A percentile compares a stretch with the other conserved stretches of the same genome.
Evolutionary conservation across 2,797 vertebrate genomes (phyloP).

Genomic region (Microctenopoma steveboyesi): DNA sequence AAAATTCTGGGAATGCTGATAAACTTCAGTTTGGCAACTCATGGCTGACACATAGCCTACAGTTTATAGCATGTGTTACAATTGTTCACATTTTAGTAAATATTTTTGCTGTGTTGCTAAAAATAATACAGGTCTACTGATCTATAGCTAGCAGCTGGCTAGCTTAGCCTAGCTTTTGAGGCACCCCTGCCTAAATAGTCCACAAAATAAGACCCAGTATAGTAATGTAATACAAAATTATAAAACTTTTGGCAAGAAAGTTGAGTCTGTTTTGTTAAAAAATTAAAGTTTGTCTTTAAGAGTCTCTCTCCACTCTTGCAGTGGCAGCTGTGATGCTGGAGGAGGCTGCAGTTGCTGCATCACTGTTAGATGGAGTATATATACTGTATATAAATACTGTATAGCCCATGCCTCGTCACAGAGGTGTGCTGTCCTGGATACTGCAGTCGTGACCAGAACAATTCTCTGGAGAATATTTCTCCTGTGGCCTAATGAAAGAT

Average conservation of each 20-base stretch:
- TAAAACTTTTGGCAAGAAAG: neutral
- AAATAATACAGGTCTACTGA: neutral
- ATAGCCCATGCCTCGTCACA: slow-evolving; percentile 46
- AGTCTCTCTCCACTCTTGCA: slow-evolving; percentile 33
- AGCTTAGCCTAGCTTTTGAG: neutral
- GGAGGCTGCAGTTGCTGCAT: slow-evolving; percentile 47
- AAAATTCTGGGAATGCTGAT: slow-evolving; percentile 17
- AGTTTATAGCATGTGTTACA: too few species aligned
- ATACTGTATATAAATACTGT: slow-evolving; percentile 48
- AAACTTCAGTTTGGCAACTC: too few species aligned
- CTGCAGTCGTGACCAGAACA: slow-evolving; percentile 66
- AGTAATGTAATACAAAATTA: neutral
- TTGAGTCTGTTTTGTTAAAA: neutral
- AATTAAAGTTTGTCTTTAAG: slow-evolving; percentile 33
- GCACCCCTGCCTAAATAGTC: neutral
- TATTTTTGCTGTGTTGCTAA: neutral
- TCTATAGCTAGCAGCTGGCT: neutral
- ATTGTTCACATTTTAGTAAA: too few species aligned
- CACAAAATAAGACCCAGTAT: neutral
- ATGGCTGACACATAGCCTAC: too few species aligned
- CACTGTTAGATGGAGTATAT: slow-evolving; percentile 29
- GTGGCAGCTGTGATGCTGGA: slow-evolving; percentile 27
- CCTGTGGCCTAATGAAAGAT: slow-evolving; percentile 61
- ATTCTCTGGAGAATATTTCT: slow-evolving; percentile 60
- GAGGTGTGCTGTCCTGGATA: slow-evolving; percentile 64